Conservation (phyloP, 2,888 invertebrate genomes). For the Cantharis lateralis region DNA sequence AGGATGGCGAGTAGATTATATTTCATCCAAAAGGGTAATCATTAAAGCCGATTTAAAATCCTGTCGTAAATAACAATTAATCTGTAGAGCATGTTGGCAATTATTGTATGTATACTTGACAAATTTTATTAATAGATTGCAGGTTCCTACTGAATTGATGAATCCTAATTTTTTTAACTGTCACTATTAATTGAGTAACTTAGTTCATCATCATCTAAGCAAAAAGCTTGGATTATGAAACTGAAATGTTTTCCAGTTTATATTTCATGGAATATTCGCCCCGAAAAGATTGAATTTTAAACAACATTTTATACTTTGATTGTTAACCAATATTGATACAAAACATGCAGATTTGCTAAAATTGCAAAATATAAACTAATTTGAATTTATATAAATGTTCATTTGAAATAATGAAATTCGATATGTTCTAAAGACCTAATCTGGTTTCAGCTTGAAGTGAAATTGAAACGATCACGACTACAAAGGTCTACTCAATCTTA, state of each 20-base stretch:
- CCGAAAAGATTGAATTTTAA: neutral
- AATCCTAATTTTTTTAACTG: neutral
- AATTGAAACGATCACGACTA: conserved; percentile 24
- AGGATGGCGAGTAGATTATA: conserved; percentile 43
- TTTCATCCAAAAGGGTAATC: conserved; percentile 40
- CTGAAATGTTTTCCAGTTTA: neutral
- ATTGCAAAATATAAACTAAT: conserved; percentile 1
- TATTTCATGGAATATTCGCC: neutral
- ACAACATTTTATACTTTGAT: conserved; percentile 10
- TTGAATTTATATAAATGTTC: conserved; percentile 3
- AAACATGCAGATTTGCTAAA: neutral
- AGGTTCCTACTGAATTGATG: neutral
- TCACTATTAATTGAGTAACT: neutral
- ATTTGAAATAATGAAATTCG: conserved; percentile 20
- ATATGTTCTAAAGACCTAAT: conserved; percentile 21
- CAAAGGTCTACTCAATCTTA: conserved; percentile 47
- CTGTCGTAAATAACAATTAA: conserved; percentile 40
- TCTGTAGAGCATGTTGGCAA: conserved; percentile 38
- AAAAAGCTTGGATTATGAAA: neutral
- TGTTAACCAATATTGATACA: neutral
- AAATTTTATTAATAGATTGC: conserved; percentile 1
- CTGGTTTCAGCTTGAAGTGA: conserved; percentile 12
- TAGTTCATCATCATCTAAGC: neutral
- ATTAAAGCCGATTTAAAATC: conserved; percentile 44
- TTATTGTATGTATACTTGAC: conserved; percentile 23